A percentile compares a stretch with the other conserved stretches of the same genome.
phyloP scores from a whole-genome alignment of 2,888 invertebrate genomes.

The Eucriotettix oculatus region DNA sequence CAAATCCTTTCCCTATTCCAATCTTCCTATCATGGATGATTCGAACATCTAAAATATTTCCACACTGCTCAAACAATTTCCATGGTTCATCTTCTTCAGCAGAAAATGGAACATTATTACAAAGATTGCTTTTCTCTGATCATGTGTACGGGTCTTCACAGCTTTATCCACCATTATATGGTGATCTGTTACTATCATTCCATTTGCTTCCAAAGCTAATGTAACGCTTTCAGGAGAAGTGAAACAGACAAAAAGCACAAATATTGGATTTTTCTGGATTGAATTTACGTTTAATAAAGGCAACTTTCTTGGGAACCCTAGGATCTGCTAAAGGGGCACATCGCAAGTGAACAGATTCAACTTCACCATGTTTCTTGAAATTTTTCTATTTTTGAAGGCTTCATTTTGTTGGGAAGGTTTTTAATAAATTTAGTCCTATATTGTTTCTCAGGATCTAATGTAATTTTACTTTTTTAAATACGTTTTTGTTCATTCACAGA shows the following conservation, averaged over 20 bases:
- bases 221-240: slow-evolving; percentile 31
- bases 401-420: slow-evolving; percentile 46
- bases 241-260: slow-evolving; percentile 47
- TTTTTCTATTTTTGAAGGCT: slow-evolving; percentile 38
- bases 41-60: slow-evolving; percentile 49
- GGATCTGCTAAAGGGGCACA: slow-evolving; percentile 40
- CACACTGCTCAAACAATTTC: slow-evolving; percentile 50
- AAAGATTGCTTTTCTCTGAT: slow-evolving; percentile 46
- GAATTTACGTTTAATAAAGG: slow-evolving; percentile 41
- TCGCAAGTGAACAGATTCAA: slow-evolving; percentile 44
- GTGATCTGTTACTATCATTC: slow-evolving; percentile 40
- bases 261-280: slow-evolving; percentile 48
- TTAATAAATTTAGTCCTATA: slow-evolving; percentile 56
- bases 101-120: slow-evolving; percentile 53
- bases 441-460: slow-evolving; percentile 17
- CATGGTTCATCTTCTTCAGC: slow-evolving; percentile 51
- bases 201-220: slow-evolving; percentile 49
- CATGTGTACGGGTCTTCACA: slow-evolving; percentile 23
- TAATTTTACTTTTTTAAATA: slow-evolving; percentile 19
- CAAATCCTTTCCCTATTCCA: slow-evolving; percentile 59
- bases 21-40: slow-evolving; percentile 50
- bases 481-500: slow-evolving; percentile 21
- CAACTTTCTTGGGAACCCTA: slow-evolving; percentile 43
- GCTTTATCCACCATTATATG: slow-evolving; percentile 47
- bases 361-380: slow-evolving; percentile 47